phyloP scores from a whole-genome alignment of 2,797 vertebrate species.

The Cuniculus paca region DNA sequence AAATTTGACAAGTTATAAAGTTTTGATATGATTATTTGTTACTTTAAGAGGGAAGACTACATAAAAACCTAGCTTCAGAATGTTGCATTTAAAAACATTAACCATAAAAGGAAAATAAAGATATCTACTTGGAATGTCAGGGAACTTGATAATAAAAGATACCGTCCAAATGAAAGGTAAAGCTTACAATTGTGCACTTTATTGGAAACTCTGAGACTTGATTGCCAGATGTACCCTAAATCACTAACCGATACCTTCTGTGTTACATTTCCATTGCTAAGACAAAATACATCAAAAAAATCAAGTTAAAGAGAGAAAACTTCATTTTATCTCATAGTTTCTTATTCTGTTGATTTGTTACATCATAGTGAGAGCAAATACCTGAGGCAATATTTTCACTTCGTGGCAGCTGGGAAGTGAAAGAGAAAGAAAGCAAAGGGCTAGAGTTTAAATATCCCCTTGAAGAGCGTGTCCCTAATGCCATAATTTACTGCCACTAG shows the following conservation, averaged over 20 bases:
- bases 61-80: not conserved
- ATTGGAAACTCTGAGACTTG: not conserved
- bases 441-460: not conserved
- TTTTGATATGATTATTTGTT: not conserved
- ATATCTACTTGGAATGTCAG: not conserved
- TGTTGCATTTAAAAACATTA: not conserved
- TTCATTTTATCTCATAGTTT: not conserved
- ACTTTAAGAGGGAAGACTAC: not conserved
- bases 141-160: not conserved
- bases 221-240: not conserved
- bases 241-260: not conserved
- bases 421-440: not conserved
- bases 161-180: not conserved
- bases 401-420: not conserved
- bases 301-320: not conserved
- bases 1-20: not conserved
- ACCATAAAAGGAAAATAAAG: not conserved
- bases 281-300: not conserved
- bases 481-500: not conserved
- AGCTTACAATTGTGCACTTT: not conserved
- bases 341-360: not conserved
- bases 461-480: not conserved
- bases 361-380: not conserved
- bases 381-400: not conserved
- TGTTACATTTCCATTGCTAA: not conserved